phyloP scores from a whole-genome alignment of 2,888 invertebrate species.

The Lepidonotus clava region DNA sequence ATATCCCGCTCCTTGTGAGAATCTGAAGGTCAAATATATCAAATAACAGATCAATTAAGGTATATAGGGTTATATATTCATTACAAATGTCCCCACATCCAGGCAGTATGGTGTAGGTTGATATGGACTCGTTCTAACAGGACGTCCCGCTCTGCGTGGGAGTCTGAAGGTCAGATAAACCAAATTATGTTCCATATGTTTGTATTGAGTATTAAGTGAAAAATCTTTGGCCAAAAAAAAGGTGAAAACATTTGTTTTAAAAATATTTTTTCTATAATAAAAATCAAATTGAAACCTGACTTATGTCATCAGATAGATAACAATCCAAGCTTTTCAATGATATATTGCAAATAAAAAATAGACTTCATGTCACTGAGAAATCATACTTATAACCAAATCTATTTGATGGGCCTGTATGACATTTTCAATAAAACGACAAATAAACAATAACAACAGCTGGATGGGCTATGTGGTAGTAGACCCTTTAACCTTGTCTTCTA shows the following conservation, averaged over 20 bases:
- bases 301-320: background rate
- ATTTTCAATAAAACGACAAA: no score
- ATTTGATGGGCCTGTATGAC: no score
- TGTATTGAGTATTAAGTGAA: no score
- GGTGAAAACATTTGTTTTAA: background rate
- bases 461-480: no score
- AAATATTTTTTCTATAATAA: background rate
- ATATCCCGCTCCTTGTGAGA: constrained; percentile 41
- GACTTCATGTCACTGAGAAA: no score
- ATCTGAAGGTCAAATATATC: constrained; percentile 38
- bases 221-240: background rate
- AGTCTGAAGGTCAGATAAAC: no score
- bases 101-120: constrained; percentile 37
- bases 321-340: no score
- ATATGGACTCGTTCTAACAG: constrained; percentile 54
- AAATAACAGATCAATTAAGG: background rate
- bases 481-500: no score
- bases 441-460: no score
- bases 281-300: background rate
- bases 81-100: background rate
- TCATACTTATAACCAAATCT: no score
- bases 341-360: no score
- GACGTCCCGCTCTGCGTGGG: constrained; percentile 32
- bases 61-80: background rate
- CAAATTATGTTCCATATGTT: no score